These are phyloP conservation scores for Phasia obesa DNA, from an alignment of 2,888 invertebrate genomes.

Conservation along the genomic window DNA sequence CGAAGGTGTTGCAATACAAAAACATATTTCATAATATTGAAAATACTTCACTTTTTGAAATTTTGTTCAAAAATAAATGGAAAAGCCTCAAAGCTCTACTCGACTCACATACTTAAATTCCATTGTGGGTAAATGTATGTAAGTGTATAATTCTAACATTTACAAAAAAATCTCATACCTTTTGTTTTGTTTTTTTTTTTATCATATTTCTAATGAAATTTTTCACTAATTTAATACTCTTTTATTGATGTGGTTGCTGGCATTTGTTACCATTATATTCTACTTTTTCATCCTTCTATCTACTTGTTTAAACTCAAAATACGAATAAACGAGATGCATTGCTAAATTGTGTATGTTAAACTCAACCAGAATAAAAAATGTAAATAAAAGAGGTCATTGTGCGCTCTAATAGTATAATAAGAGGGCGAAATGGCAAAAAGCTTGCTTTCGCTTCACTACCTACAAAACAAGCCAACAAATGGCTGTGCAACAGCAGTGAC, in stretches of 20 bases:
- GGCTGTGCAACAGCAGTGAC: constrained; percentile 23
- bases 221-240: constrained; percentile 49
- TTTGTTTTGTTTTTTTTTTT: background rate
- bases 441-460: constrained; percentile 65
- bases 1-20: constrained; percentile 39
- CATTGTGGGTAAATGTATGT: background rate
- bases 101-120: constrained; percentile 41
- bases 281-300: background rate
- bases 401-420: constrained; percentile 62
- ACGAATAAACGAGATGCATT: constrained; percentile 23
- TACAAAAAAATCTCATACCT: constrained; percentile 4
- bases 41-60: constrained; percentile 24
- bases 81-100: constrained; percentile 48
- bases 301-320: constrained; percentile 3
- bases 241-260: constrained; percentile 20
- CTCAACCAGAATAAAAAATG: constrained; percentile 8
- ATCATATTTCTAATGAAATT: constrained; percentile 54
- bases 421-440: constrained; percentile 64
- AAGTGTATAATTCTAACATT: background rate
- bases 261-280: constrained; percentile 20
- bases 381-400: constrained; percentile 72
- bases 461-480: constrained; percentile 54
- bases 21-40: constrained; percentile 42
- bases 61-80: background rate
- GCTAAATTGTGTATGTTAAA: constrained; percentile 15